Conservation (phyloP, 2,113 vertebrate species). For the human region GRCh38 chr4:122810001-122810500, state of each 20-base stretch:
- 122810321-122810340: too few species aligned
- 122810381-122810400: too few species aligned
- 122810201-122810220: too few species aligned
- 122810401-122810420: not conserved
- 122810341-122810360: too few species aligned
- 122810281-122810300: too few species aligned
- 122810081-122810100: not conserved
- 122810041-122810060: not conserved
- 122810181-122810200: too few species aligned
- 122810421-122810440: not conserved
- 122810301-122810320: too few species aligned
- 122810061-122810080: not conserved
- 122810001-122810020: not conserved
- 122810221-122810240: too few species aligned
- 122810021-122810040: not conserved
- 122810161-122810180: too few species aligned
- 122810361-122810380: too few species aligned
- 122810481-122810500: not conserved
- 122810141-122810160: too few species aligned
- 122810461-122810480: not conserved
- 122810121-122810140: not conserved
- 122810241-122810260: too few species aligned
- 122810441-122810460: not conserved
- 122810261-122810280: fast-evolving
- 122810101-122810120: not conserved